phyloP scores from a whole-genome alignment of 2,113 vertebrate genomes.

The Taurulus bubalis region DNA sequence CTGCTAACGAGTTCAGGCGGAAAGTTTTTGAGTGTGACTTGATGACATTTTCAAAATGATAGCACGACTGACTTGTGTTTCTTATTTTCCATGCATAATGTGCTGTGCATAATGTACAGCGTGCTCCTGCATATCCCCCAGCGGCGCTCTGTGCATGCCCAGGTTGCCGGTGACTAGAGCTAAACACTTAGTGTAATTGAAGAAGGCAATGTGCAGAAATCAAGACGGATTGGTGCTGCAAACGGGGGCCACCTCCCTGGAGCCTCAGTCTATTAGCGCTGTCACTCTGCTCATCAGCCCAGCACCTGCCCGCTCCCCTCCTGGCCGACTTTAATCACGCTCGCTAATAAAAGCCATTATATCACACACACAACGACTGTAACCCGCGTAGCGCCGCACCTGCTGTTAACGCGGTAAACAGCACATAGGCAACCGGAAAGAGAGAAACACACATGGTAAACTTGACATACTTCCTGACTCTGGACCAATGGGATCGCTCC shows the following conservation, averaged over 20 bases:
- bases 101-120: conserved; percentile 29
- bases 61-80: conserved; percentile 35
- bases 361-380: conserved; percentile 68
- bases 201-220: conserved; percentile 83
- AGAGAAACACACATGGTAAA: conserved; percentile 25
- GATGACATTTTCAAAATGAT: conserved; percentile 32
- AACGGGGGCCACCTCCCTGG: conserved; percentile 80
- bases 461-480: conserved; percentile 38
- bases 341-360: conserved; percentile 80
- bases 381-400: conserved; percentile 56
- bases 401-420: conserved; percentile 66
- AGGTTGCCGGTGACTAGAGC: conserved; percentile 67
- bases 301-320: conserved; percentile 80
- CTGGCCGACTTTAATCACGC: conserved; percentile 78
- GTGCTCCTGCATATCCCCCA: conserved; percentile 22
- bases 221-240: conserved; percentile 81
- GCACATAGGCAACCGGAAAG: conserved; percentile 19
- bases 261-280: conserved; percentile 83
- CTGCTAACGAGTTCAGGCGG: conserved; percentile 29
- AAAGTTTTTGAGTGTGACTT: conserved; percentile 26
- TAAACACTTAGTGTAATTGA: conserved; percentile 81
- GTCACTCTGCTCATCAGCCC: conserved; percentile 84
- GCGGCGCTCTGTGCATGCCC: conserved; percentile 35
- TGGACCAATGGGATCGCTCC: conserved; percentile 45
- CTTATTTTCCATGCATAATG: conserved; percentile 52